A percentile compares a stretch with the other conserved stretches of the same genome.
Evolutionary conservation across 92 coral and sea anemone genomes (phyloP).

Genomic region (Montipora capitata): DNA sequence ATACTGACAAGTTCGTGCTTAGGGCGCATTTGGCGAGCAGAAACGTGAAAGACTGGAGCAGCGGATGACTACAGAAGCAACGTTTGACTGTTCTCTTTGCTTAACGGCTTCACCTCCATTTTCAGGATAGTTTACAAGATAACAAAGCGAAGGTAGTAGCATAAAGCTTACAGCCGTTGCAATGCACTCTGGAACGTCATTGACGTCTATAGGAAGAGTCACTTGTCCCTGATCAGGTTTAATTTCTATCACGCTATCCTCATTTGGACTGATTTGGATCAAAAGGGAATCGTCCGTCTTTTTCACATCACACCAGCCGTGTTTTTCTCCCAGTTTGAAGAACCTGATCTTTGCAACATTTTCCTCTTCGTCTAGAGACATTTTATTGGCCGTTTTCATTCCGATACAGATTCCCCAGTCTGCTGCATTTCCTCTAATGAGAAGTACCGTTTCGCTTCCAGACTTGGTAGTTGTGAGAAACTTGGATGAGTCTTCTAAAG

Average conservation of each 20-base stretch:
- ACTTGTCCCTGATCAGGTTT: slow-evolving; percentile 58
- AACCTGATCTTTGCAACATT: slow-evolving; percentile 48
- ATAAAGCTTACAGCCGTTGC: slow-evolving; percentile 61
- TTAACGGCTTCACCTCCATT: background rate
- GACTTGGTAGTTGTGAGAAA: slow-evolving; percentile 54
- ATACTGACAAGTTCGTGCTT: background rate
- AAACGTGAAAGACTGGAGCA: slow-evolving; percentile 43
- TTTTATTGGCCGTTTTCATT: slow-evolving; percentile 35
- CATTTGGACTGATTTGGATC: slow-evolving; percentile 29
- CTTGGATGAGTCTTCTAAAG: slow-evolving; percentile 35
- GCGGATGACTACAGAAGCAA: slow-evolving; percentile 26
- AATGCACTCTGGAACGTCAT: slow-evolving; percentile 75
- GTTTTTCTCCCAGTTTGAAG: slow-evolving; percentile 26
- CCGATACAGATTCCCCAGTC: slow-evolving; percentile 89
- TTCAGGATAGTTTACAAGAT: background rate
- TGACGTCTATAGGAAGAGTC: slow-evolving; percentile 53
- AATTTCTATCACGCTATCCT: slow-evolving; percentile 39
- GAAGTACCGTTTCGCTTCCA: slow-evolving; percentile 73
- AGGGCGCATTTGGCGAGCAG: background rate
- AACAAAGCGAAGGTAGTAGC: slow-evolving; percentile 40
- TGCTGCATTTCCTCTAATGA: slow-evolving; percentile 67
- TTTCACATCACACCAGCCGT: slow-evolving; percentile 38
- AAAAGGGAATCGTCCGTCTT: slow-evolving; percentile 37
- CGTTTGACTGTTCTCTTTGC: background rate
- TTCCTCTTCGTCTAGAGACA: slow-evolving; percentile 23